Conservation (phyloP, 2,888 invertebrate genomes). For the Erpobdella octoculata region DNA sequence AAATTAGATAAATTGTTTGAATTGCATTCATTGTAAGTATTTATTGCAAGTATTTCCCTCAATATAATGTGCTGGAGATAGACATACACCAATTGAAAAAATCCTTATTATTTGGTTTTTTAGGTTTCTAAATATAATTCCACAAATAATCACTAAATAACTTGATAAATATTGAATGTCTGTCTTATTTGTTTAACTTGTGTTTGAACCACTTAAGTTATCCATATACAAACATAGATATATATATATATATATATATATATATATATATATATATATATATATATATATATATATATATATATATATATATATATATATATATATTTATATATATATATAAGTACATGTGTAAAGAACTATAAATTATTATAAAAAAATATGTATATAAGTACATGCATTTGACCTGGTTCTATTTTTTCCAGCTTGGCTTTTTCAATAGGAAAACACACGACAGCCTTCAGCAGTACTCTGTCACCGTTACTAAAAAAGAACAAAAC, state of each 20-base stretch:
- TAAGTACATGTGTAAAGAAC: neutral
- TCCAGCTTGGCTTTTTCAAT: conserved; percentile 22
- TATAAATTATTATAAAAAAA: neutral
- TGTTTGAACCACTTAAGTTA: too few relatives aligned
- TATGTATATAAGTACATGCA: too few relatives aligned
- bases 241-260: neutral
- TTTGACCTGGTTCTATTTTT: neutral
- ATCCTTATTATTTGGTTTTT: too few relatives aligned
- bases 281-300: neutral
- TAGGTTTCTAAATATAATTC: too few relatives aligned
- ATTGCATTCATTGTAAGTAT: too few relatives aligned
- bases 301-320: neutral
- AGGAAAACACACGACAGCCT: neutral
- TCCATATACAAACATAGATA: too few relatives aligned
- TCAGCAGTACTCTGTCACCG: conserved; percentile 18
- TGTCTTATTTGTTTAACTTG: too few relatives aligned
- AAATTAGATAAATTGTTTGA: too few relatives aligned
- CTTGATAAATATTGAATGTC: neutral
- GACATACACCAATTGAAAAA: too few relatives aligned
- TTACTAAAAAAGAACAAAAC: conserved; percentile 14
- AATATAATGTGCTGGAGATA: too few relatives aligned
- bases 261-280: neutral
- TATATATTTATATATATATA: neutral
- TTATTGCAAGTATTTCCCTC: too few relatives aligned
- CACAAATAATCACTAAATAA: too few relatives aligned